A percentile compares a stretch with the other conserved stretches of the same genome.
These are phyloP conservation scores for Herminia tarsipennalis DNA, from an alignment of 2,888 invertebrate species.

Conservation along the genomic window DNA sequence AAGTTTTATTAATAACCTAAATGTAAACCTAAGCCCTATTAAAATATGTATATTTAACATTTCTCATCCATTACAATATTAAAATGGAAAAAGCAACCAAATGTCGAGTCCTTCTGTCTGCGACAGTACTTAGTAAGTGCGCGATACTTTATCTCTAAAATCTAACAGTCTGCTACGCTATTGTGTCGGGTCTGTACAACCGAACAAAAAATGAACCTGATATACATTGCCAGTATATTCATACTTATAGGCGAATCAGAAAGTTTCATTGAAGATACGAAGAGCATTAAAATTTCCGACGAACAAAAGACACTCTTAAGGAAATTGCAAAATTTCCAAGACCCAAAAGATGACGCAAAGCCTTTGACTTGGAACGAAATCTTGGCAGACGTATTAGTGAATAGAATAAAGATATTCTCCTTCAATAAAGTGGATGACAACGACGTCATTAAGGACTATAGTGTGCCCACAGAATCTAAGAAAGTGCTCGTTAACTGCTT, in stretches of 20 bases:
- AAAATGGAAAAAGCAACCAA: neutral
- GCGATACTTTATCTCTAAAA: constrained; percentile 67
- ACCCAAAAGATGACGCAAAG: constrained; percentile 50
- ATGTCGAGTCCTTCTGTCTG: constrained; percentile 26
- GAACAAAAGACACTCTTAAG: constrained; percentile 67
- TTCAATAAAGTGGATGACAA: constrained; percentile 47
- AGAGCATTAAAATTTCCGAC: constrained; percentile 43
- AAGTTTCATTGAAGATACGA: constrained; percentile 51
- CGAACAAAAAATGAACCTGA: constrained; percentile 65
- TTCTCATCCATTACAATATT: neutral
- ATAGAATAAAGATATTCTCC: constrained; percentile 65
- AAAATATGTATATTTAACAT: neutral
- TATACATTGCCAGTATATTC: constrained; percentile 59
- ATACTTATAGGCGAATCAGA: constrained; percentile 57
- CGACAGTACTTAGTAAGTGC: constrained; percentile 60
- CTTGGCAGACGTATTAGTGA: constrained; percentile 70
- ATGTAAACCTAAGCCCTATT: neutral
- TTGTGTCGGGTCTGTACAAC: constrained; percentile 58
- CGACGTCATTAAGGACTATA: constrained; percentile 34
- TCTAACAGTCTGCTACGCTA: constrained; percentile 65
- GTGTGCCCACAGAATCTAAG: constrained; percentile 15
- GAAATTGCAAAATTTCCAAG: constrained; percentile 69
- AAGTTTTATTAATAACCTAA: neutral
- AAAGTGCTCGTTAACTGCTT: constrained; percentile 52
- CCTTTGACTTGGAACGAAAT: constrained; percentile 72